Percentiles rank a stretch among this genome's conserved stretches.
Conservation (phyloP, 2,113 vertebrate genomes). For the Syngnathus scovelli region DNA sequence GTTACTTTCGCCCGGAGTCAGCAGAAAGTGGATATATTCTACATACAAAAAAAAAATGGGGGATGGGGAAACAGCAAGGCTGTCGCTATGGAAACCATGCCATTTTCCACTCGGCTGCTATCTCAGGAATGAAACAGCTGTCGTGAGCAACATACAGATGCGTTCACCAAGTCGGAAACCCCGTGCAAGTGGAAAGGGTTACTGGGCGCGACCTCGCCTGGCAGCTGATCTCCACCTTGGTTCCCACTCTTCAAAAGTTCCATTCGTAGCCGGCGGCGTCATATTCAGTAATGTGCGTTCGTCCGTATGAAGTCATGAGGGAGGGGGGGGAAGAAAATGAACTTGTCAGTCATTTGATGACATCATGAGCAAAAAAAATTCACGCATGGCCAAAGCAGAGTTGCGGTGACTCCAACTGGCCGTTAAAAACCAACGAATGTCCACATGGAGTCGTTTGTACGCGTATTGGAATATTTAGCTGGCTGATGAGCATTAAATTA, state of each 20-base stretch:
- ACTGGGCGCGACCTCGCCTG: slow-evolving; percentile 1
- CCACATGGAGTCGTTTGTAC: too few species aligned
- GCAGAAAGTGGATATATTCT: slow-evolving; percentile 44
- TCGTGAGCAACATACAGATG: slow-evolving; percentile 31
- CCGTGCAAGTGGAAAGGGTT: slow-evolving; percentile 20
- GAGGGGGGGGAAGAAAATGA: not conserved
- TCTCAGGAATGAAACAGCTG: slow-evolving; percentile 48
- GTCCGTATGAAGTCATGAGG: not conserved
- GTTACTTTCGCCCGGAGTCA: slow-evolving; percentile 46
- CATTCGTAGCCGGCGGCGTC: slow-evolving; percentile 17
- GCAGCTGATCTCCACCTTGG: slow-evolving; percentile 3
- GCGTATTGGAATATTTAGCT: too few species aligned
- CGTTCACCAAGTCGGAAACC: slow-evolving; percentile 30
- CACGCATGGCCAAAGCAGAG: not conserved
- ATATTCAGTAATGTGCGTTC: not conserved
- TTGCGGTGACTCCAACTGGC: too few species aligned
- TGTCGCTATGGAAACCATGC: slow-evolving; percentile 53
- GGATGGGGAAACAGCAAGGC: slow-evolving; percentile 25
- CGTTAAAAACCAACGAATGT: too few species aligned
- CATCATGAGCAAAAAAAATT: not conserved
- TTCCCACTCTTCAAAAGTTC: slow-evolving; percentile 14
- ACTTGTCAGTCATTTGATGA: slow-evolving; percentile 3
- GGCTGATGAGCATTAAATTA: too few species aligned
- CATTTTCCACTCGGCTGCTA: slow-evolving; percentile 44
- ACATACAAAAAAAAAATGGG: slow-evolving; percentile 20